Conservation (phyloP, 2,113 vertebrate species). For the Dipodomys merriami region DNA sequence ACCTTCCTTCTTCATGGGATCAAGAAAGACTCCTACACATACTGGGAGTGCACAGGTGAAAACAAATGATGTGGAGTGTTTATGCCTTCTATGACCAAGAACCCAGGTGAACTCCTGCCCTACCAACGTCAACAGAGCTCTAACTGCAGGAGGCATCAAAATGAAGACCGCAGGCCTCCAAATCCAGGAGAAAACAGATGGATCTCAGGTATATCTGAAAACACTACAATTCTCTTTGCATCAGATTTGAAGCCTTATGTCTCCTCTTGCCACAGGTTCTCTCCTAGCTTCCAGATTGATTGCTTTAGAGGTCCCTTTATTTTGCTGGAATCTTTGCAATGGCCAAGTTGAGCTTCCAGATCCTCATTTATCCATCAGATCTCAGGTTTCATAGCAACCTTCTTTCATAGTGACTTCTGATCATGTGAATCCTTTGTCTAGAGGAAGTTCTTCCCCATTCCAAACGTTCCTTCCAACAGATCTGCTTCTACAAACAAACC, state of each 20-base stretch:
- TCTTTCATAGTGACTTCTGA: neutral
- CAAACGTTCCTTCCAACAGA: slow-evolving; percentile 1
- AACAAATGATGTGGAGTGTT: neutral
- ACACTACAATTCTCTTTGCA: no score
- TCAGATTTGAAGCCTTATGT: neutral
- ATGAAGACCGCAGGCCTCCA: neutral
- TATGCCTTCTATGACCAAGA: neutral
- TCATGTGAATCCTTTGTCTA: neutral
- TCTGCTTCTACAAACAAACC: neutral
- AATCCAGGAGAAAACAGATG: neutral
- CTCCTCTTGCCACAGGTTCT: neutral
- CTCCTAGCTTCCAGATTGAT: neutral
- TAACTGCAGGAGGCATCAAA: no score
- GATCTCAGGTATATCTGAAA: no score
- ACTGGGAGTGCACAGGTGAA: neutral
- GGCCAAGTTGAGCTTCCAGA: neutral
- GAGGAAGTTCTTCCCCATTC: neutral
- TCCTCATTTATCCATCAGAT: neutral
- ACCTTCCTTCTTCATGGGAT: neutral
- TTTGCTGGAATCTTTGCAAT: neutral
- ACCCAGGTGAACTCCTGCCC: neutral
- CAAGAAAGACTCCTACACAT: neutral
- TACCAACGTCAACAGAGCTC: fast-evolving
- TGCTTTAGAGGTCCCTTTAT: neutral
- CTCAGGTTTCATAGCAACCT: neutral